Evolutionary conservation across 2,888 invertebrate genomes (phyloP).

Genomic region (Tuta absoluta): DNA sequence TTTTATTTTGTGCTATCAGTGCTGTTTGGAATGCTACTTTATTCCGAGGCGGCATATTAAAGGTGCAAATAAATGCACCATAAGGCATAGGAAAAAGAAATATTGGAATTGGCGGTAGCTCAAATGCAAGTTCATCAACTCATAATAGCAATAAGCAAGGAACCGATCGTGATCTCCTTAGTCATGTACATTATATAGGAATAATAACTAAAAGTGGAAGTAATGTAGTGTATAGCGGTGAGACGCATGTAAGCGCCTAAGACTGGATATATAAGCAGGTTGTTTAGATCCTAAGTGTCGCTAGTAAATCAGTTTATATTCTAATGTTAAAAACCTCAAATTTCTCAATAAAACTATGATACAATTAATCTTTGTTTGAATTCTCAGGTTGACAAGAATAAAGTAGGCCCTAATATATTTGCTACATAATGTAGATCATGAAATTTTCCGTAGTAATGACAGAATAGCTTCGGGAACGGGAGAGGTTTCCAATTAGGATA

Average conservation of each 20-base stretch:
- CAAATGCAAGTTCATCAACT: neutral
- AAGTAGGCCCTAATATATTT: neutral
- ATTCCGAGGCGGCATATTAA: too few species aligned
- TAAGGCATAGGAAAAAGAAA: neutral
- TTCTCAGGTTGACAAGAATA: neutral
- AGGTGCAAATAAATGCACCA: too few species aligned
- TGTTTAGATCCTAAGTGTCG: slow-evolving; percentile 60
- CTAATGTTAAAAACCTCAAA: slow-evolving; percentile 65
- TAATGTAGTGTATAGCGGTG: slow-evolving; percentile 3
- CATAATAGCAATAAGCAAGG: slow-evolving; percentile 32
- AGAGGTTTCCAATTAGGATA: neutral
- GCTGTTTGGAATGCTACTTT: too few species aligned
- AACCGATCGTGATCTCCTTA: slow-evolving; percentile 40
- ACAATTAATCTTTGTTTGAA: neutral
- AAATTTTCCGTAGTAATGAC: neutral
- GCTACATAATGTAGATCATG: neutral
- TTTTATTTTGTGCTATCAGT: too few species aligned
- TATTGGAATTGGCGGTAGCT: neutral
- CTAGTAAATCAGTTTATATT: slow-evolving; percentile 72
- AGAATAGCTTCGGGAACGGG: neutral
- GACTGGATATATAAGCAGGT: slow-evolving; percentile 69
- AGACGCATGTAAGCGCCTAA: slow-evolving; percentile 36
- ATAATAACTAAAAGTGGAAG: neutral
- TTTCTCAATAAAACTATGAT: slow-evolving; percentile 65
- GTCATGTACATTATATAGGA: neutral